Base-by-base conservation (phyloP, 2,888 invertebrate species). In the Hoplodrina blanda region DNA sequence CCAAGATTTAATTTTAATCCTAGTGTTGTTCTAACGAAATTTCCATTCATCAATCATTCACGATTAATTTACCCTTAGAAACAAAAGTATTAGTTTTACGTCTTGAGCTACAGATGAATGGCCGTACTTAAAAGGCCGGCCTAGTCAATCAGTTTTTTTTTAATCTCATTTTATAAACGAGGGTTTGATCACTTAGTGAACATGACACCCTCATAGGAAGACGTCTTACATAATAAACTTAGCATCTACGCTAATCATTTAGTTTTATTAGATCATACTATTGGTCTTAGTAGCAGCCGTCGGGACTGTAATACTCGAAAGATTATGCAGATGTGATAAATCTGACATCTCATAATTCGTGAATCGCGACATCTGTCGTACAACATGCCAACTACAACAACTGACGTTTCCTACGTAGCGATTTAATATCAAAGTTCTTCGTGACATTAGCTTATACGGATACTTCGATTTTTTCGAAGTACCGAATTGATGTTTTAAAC, bases 11-110 rank as follows among this genome's bases (percentile, higher is more conserved):
- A 17, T 69, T 62, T 52, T 44, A 49, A 75, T 49, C 60, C 63
- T 61, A 70, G 61, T 75, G 61, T 62, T 70, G 33, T 63, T 61
- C 7, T 7, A 44, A 17, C 37, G 25, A 25, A 50, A 20, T 33
- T 46, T 46, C 11, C n/a, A 2, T 13, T 41, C 53, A 64, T 63
- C 33, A 73, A 76, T 76, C 76, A 67, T 63, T 76, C 17, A 49
- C 76, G 37, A 59, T 59, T 54, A 25, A 63, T 50, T 68, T 44
- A 59, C 41, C 57, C 57, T n/a, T 10, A 49, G 25, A 53, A 60
- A 57, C 44, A 2, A 61, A 76, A 50, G 68, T 53, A 61, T 54
- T 63, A 55, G 54, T 53, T 13, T 54, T 53, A 30, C 52, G 30
- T 44, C 46, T 71, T 49, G 17, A 11, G 54, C 49, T n/a, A 17